These are phyloP conservation scores for Eupeodes latifasciatus DNA, from an alignment of 2,888 invertebrate species.

Conservation along the genomic window DNA sequence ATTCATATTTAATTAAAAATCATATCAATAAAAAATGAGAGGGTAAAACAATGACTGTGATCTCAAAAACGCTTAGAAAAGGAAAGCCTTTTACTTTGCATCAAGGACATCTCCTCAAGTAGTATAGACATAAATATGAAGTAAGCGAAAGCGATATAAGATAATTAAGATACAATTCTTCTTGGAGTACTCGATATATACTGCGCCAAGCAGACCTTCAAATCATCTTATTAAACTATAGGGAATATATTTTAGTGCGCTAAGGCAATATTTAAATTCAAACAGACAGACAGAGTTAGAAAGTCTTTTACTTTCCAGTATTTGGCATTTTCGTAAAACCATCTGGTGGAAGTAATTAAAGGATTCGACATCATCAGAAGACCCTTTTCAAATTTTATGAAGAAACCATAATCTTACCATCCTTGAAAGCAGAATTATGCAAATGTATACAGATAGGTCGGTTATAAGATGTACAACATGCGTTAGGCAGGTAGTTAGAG, in stretches of 20 bases:
- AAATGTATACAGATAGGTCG: slow-evolving; percentile 1
- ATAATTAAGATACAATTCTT: neutral
- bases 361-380: slow-evolving; percentile 22
- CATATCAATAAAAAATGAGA: slow-evolving; percentile 35
- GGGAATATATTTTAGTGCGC: slow-evolving; percentile 2
- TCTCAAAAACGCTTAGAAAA: neutral
- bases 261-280: neutral
- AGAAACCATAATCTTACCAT: slow-evolving; percentile 42
- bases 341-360: slow-evolving; percentile 47
- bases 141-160: neutral
- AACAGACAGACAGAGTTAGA: neutral
- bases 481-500: neutral
- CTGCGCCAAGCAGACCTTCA: neutral
- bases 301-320: slow-evolving; percentile 1
- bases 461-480: neutral
- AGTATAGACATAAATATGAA: neutral
- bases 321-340: slow-evolving; percentile 23
- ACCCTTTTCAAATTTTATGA: slow-evolving; percentile 34
- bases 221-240: neutral
- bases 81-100: no score
- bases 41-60: slow-evolving; percentile 17
- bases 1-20: slow-evolving; percentile 67
- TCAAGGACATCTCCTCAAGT: neutral
- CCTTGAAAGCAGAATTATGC: slow-evolving; percentile 42
- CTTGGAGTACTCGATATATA: neutral